phyloP scores from a whole-genome alignment of 2,888 invertebrate genomes.

The Brachyopa scutellaris region DNA sequence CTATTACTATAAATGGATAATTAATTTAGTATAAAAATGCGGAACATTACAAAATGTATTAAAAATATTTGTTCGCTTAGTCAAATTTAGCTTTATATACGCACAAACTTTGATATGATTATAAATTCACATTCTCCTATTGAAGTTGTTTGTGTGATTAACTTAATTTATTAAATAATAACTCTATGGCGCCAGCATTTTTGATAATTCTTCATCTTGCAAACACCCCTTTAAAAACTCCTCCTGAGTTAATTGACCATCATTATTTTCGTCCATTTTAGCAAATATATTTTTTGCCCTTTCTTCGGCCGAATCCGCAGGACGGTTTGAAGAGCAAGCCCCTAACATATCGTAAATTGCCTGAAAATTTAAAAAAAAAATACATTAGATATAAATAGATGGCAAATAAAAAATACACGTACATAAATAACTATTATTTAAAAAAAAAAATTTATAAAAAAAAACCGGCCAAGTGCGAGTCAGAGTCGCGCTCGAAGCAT shows the following conservation, averaged over 20 bases:
- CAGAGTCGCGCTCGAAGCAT: too few relatives aligned
- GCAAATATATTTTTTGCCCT: conserved; percentile 99
- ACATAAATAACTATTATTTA: too few relatives aligned
- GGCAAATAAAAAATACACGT: too few relatives aligned
- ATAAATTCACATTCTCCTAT: conserved; percentile 47
- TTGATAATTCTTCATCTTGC: conserved; percentile 96
- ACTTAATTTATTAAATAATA: conserved; percentile 26
- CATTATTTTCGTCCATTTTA: conserved; percentile 99
- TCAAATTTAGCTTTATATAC: conserved; percentile 29
- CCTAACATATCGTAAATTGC: conserved; percentile 99
- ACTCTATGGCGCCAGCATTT: conserved; percentile 95
- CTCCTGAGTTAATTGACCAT: conserved; percentile 98
- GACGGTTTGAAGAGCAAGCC: conserved; percentile 96
- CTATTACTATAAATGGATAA: conserved; percentile 24
- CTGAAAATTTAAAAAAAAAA: conserved; percentile 83
- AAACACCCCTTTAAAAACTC: conserved; percentile 99
- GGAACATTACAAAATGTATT: conserved; percentile 63
- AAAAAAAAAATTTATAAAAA: too few relatives aligned
- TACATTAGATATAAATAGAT: not conserved
- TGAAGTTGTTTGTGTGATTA: conserved; percentile 41
- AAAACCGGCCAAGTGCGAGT: too few relatives aligned
- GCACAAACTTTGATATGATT: conserved; percentile 65
- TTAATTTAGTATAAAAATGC: conserved; percentile 61
- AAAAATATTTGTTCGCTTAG: conserved; percentile 55
- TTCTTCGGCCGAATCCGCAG: conserved; percentile 98